Evolutionary conservation across 2,888 invertebrate genomes (phyloP).

Genomic region (Lycaena phlaeas): DNA sequence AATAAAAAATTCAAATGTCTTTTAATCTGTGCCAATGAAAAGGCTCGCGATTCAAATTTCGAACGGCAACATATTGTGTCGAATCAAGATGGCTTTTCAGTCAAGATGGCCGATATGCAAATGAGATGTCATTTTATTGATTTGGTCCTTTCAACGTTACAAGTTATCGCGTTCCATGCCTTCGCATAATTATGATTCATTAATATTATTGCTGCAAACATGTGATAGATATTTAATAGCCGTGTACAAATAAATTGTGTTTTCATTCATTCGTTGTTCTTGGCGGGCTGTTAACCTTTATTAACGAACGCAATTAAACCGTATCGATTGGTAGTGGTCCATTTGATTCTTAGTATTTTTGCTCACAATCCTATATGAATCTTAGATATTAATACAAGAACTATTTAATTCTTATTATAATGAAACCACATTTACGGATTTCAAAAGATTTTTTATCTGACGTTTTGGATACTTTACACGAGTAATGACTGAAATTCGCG

Average conservation of each 20-base stretch:
- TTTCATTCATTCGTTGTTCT: too few species aligned
- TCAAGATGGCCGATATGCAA: conserved; percentile 43
- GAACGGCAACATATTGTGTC: conserved; percentile 18
- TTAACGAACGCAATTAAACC: too few species aligned
- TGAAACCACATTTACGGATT: too few species aligned
- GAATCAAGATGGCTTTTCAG: conserved; percentile 18
- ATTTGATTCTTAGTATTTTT: too few species aligned
- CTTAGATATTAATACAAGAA: too few species aligned
- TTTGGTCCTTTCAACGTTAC: conserved; percentile 26
- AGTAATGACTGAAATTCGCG: too few species aligned
- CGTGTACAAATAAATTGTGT: background rate
- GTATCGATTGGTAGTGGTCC: too few species aligned
- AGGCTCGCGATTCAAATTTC: conserved; percentile 29
- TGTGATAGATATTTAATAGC: conserved; percentile 8
- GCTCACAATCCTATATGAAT: too few species aligned
- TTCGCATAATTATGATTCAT: conserved; percentile 30
- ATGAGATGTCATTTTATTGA: conserved; percentile 36
- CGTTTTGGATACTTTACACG: too few species aligned
- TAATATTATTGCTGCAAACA: conserved; percentile 3
- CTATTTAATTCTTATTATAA: too few species aligned
- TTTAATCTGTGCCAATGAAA: background rate
- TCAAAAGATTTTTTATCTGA: too few species aligned
- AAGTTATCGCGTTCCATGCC: conserved; percentile 28
- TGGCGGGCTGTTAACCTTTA: too few species aligned
- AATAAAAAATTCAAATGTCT: background rate